A percentile compares a stretch with the other conserved stretches of the same genome.
Evolutionary conservation across 2,113 vertebrate genomes (phyloP).

Genomic region (Anolis carolinensis): DNA sequence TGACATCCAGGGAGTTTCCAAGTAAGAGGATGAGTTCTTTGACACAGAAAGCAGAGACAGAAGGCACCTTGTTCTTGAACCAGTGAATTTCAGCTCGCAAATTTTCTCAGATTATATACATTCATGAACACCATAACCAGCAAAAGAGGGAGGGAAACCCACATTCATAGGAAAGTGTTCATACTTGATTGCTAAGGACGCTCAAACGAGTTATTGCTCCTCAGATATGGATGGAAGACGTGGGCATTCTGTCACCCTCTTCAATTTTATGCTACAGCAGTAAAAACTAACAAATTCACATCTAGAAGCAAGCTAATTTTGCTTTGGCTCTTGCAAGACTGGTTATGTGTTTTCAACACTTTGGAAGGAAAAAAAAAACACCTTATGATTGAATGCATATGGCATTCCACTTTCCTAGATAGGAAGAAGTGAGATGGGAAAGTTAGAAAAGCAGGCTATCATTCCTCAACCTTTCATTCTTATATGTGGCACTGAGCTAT

Average conservation of each 20-base stretch:
- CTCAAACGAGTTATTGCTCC: neutral
- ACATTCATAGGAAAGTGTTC: neutral
- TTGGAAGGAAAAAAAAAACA: neutral
- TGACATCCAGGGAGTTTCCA: slow-evolving; percentile 49
- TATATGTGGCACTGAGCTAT: neutral
- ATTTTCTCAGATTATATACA: slow-evolving; percentile 6
- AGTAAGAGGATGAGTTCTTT: slow-evolving; percentile 35
- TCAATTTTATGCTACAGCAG: neutral
- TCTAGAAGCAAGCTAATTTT: neutral
- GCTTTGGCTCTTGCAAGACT: neutral
- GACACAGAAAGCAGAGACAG: slow-evolving; percentile 22
- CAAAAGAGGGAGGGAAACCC: slow-evolving; percentile 1
- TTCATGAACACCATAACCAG: slow-evolving; percentile 24
- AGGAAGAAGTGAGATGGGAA: neutral
- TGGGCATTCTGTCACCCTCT: neutral
- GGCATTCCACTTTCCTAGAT: neutral
- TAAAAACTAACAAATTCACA: neutral
- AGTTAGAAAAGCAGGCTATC: neutral
- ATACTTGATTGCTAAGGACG: neutral
- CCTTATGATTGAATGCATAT: neutral
- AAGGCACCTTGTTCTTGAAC: slow-evolving; percentile 39
- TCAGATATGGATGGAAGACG: neutral
- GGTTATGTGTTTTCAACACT: neutral
- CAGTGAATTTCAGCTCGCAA: neutral
- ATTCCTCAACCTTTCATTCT: neutral